Conservation (phyloP, 2,797 vertebrate genomes). For the Enteromius afrohamiltoni region DNA sequence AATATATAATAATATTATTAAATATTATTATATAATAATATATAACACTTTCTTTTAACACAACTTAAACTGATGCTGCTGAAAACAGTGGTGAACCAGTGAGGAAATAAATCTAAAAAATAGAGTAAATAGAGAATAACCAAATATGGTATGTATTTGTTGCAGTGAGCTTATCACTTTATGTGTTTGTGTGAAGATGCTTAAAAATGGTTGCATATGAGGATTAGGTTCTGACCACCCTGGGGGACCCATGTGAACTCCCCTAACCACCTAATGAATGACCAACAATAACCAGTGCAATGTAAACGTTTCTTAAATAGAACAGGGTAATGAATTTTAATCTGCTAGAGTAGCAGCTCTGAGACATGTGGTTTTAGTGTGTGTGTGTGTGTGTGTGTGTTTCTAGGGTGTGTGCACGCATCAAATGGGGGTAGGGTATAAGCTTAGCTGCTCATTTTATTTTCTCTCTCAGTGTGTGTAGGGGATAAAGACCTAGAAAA, state of each 20-base stretch:
- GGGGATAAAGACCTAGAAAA: constrained; percentile 87
- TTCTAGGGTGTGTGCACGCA: constrained; percentile 58
- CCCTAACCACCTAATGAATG: constrained; percentile 59
- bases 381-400: constrained; percentile 73
- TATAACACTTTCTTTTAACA: neutral
- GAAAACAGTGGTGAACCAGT: neutral
- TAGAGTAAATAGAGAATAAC: neutral
- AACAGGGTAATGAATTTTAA: constrained; percentile 87
- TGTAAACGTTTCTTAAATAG: constrained; percentile 73
- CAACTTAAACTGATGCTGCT: neutral
- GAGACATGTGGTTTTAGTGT: constrained; percentile 80
- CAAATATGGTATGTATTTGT: neutral
- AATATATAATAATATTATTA: too few relatives aligned
- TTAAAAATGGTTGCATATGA: constrained; percentile 52
- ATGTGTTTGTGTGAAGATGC: constrained; percentile 34
- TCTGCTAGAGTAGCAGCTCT: constrained; percentile 79
- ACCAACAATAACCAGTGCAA: constrained; percentile 68
- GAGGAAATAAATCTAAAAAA: neutral
- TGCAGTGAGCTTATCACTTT: neutral
- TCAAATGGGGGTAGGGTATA: constrained; percentile 56
- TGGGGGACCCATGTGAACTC: constrained; percentile 54
- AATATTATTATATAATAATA: too few relatives aligned
- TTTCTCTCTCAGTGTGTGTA: constrained; percentile 75
- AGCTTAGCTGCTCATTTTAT: constrained; percentile 64
- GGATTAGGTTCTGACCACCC: constrained; percentile 58